These are phyloP conservation scores for Smutsia temminckii DNA, from an alignment of 2,797 vertebrate genomes.

Conservation along the genomic window DNA sequence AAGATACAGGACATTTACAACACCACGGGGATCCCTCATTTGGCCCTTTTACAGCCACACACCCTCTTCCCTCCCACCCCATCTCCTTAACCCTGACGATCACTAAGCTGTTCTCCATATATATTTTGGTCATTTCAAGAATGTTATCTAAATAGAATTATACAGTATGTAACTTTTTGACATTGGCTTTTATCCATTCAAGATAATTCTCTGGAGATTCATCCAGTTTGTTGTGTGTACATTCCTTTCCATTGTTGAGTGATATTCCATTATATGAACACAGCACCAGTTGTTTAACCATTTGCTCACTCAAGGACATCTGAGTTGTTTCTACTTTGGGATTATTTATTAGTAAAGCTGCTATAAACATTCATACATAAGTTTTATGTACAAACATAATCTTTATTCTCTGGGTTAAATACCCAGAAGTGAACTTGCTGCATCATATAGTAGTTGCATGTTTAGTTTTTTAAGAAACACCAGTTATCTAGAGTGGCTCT, in stretches of 20 bases:
- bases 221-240: neutral
- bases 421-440: neutral
- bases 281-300: neutral
- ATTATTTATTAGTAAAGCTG: neutral
- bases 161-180: neutral
- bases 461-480: neutral
- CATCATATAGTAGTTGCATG: neutral
- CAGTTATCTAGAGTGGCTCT: neutral
- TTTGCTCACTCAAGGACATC: neutral
- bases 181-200: neutral
- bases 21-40: neutral
- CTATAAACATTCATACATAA: neutral
- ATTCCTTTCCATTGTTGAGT: neutral
- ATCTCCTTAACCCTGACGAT: neutral
- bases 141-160: neutral
- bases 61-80: too few species aligned
- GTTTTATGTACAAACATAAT: neutral
- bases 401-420: neutral
- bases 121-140: neutral
- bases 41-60: neutral
- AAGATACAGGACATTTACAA: neutral
- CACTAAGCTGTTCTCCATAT: neutral
- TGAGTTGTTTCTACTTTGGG: neutral
- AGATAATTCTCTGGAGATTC: neutral
- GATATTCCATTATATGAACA: rapidly evolving